Evolutionary conservation across 2,888 invertebrate genomes (phyloP), one percentile per base, ranked within the genome.

Genomic region (Embidobia sp.): DNA sequence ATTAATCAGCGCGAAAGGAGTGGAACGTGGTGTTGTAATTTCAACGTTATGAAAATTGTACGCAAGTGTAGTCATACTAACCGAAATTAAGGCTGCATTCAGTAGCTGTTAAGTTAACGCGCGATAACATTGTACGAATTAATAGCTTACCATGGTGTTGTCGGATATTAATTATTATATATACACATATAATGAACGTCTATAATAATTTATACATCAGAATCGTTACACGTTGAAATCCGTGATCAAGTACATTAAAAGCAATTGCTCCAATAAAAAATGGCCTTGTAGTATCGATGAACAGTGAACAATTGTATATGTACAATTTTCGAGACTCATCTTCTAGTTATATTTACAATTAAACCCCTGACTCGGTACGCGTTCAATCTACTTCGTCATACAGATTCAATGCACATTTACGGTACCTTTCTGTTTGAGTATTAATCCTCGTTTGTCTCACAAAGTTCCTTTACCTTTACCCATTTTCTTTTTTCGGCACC

Each of bases 101-200:
- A 40, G 7, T 13, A 26, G 22, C 18, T 61, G 46, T 40, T 35
- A 46, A 27, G 35, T 61, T 57, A 48, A 35, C 42, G 26, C 16
- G 27, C 22, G n/a, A 40, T 7, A 31, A 49, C n/a, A 31, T 40
- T 27, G 26, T 16, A 8, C 19, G 48, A 57, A 57, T 29, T 48
- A 37, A 27, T 33, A 33, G 33, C 13, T 40, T 46, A 49, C 22
- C 19, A 18, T 35, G 8, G 13, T 49, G 37, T 16, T 8, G 10
- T 57, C 26, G 15, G 51, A 44, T 61, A 66, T 33, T 75, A 59
- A 61, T 67, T 48, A 67, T n/a, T n/a, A n/a, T 74, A 67, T 67
- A 61, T 74, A 74, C 35, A 73, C 29, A 74, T 44, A 46, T 33
- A 37, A 42, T 66, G 44, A 66, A 33, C 8, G 18, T 33, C 51